These are phyloP conservation scores for Anniella stebbinsi DNA, from an alignment of 2,797 vertebrate genomes.

Conservation along the genomic window DNA sequence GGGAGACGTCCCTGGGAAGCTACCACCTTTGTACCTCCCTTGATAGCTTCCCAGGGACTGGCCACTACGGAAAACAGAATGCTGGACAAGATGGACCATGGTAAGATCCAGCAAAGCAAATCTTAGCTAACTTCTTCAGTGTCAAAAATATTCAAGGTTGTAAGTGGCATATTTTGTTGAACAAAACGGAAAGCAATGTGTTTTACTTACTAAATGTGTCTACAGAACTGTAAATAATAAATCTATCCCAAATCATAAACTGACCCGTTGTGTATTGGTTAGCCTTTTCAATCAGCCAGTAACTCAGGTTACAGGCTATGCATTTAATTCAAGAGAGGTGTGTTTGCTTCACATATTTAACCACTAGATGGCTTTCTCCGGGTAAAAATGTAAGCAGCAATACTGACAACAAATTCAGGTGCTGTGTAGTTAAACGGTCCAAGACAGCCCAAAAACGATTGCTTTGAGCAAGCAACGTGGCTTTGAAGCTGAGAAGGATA, in stretches of 20 bases:
- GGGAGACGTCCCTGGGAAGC: no score
- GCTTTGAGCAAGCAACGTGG: background rate
- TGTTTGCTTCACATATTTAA: fast-evolving
- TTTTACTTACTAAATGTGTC: background rate
- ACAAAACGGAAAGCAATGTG: background rate
- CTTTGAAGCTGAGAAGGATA: background rate
- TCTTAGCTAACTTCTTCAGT: background rate
- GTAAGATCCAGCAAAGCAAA: background rate
- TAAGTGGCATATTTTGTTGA: background rate
- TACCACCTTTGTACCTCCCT: no score
- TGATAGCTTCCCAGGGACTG: background rate
- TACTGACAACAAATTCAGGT: background rate
- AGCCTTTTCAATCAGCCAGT: background rate
- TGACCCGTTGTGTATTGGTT: background rate
- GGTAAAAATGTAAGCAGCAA: background rate
- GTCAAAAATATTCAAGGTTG: background rate
- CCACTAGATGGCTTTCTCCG: slow-evolving; percentile 51
- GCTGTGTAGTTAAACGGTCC: background rate
- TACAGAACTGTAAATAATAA: background rate
- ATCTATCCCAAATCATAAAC: background rate
- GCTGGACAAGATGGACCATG: background rate
- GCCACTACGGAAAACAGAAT: background rate
- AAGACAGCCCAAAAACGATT: background rate
- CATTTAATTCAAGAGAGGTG: background rate
- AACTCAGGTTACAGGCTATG: background rate